A percentile compares a stretch with the other conserved stretches of the same genome.
Conservation (phyloP, 2,113 vertebrate genomes). For the Pelusios castaneus region DNA sequence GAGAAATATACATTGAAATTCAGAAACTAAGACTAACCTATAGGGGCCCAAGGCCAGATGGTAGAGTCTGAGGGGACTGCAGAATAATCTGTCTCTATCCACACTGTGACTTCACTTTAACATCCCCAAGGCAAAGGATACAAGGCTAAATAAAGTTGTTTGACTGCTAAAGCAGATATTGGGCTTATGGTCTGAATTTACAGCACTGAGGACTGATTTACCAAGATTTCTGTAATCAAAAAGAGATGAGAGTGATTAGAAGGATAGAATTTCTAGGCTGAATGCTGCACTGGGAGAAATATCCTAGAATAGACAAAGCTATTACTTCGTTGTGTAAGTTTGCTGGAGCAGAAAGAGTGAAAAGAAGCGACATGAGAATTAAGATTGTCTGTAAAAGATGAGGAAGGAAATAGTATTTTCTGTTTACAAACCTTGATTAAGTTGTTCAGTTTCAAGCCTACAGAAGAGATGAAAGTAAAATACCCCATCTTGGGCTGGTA, state of each 20-base stretch:
- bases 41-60: neutral
- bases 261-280: neutral
- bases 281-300: neutral
- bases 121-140: neutral
- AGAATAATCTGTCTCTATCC: neutral
- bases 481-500: neutral
- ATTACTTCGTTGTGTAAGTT: neutral
- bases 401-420: neutral
- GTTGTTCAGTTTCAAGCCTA: neutral
- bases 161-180: neutral
- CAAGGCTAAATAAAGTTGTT: neutral
- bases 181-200: neutral
- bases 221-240: neutral
- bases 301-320: neutral
- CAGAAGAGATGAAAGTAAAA: neutral
- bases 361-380: neutral
- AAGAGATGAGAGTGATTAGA: neutral
- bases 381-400: neutral
- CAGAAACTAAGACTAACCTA: neutral
- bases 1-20: neutral
- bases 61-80: neutral
- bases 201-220: neutral
- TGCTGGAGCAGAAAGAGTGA: neutral
- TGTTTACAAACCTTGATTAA: neutral
- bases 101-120: neutral